These are phyloP conservation scores for Australoheros facetus DNA, from an alignment of 2,797 vertebrate species.

Conservation along the genomic window DNA sequence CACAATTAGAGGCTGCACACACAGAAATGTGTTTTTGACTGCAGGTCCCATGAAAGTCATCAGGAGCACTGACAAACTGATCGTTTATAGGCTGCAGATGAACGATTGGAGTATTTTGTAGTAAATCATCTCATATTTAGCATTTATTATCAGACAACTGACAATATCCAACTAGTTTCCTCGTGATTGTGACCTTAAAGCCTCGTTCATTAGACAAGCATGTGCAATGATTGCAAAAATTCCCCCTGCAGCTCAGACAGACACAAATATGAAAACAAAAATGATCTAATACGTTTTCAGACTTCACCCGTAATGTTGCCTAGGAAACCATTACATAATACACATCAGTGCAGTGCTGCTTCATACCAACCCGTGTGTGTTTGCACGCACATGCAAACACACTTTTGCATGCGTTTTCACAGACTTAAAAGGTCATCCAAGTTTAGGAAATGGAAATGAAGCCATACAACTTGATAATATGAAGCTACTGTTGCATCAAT, in stretches of 20 bases:
- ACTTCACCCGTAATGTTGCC: conserved; percentile 80
- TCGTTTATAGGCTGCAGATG: not conserved
- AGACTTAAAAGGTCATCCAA: conserved; percentile 9
- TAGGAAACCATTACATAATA: conserved; percentile 80
- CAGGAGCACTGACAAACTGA: not conserved
- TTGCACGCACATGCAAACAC: conserved; percentile 7
- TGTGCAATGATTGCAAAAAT: not conserved
- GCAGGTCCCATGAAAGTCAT: not conserved
- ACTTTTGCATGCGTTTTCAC: not conserved
- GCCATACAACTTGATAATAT: not conserved
- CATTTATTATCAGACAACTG: not conserved
- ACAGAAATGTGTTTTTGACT: not conserved
- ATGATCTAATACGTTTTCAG: conserved; percentile 66
- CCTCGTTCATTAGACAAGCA: not conserved
- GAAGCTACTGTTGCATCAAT: not conserved
- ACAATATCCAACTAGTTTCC: not conserved
- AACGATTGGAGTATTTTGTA: not conserved
- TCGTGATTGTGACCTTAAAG: not conserved
- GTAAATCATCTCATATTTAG: not conserved
- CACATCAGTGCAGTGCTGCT: conserved; percentile 69
- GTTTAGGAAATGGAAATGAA: not conserved
- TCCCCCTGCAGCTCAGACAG: conserved; percentile 10
- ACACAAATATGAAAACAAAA: conserved; percentile 44
- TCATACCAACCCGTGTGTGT: conserved; percentile 55
- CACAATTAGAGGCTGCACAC: not conserved